phyloP scores from a whole-genome alignment of 2,797 vertebrate genomes.

The Fistularia commersonii region DNA sequence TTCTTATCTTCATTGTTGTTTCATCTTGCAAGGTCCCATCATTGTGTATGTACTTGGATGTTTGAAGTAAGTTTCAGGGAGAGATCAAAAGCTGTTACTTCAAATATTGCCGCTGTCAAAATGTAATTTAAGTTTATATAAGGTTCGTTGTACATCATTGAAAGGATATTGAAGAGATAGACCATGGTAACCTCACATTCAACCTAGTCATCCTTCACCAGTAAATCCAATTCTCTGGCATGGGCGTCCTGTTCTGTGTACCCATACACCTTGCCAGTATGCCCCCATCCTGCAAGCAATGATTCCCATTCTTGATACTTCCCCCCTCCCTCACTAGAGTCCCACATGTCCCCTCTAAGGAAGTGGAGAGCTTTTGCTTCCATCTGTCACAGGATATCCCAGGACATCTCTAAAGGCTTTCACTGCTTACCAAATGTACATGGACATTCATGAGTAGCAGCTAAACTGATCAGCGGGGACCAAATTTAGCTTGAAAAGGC shows the following conservation, averaged over 20 bases:
- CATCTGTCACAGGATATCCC: conserved; percentile 67
- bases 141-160: conserved; percentile 33
- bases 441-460: no score
- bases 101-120: conserved; percentile 21
- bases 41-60: conserved; percentile 25
- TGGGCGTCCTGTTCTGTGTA: conserved; percentile 49
- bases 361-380: conserved; percentile 65
- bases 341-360: conserved; percentile 52
- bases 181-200: conserved; percentile 55
- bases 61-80: conserved; percentile 52
- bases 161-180: conserved; percentile 31
- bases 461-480: no score
- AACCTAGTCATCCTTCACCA: conserved; percentile 55
- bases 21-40: conserved; percentile 56
- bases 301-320: conserved; percentile 47
- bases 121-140: conserved; percentile 24
- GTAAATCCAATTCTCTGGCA: conserved; percentile 68
- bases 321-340: conserved; percentile 35
- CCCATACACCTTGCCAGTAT: conserved; percentile 61
- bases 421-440: conserved; percentile 28
- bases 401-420: conserved; percentile 42
- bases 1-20: conserved; percentile 64
- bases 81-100: conserved; percentile 8
- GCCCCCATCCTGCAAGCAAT: conserved; percentile 47
- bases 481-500: neutral